Conservation (phyloP, 2,888 invertebrate genomes). For the Autographa gamma region DNA sequence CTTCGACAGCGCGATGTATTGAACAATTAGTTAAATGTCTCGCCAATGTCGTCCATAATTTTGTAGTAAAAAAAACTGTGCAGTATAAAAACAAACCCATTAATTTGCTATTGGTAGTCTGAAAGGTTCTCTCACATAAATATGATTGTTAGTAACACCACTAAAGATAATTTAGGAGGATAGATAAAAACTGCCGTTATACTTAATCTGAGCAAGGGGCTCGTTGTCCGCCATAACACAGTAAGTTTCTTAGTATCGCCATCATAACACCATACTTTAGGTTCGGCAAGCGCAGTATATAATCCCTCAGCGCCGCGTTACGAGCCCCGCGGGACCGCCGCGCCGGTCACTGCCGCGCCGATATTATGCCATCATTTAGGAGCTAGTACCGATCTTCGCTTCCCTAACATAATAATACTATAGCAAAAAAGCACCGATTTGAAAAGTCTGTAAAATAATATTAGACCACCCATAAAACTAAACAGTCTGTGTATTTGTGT, state of each 20-base stretch:
- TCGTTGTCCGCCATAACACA: constrained; percentile 12
- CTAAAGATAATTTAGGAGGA: background rate
- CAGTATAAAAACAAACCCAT: background rate
- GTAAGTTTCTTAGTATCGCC: constrained; percentile 18
- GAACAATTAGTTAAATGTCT: constrained; percentile 30
- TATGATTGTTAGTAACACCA: background rate
- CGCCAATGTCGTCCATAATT: constrained; percentile 1
- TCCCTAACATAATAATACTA: background rate
- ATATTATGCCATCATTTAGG: constrained; percentile 1
- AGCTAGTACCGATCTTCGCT: background rate
- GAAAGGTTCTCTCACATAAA: background rate
- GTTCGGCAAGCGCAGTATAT: constrained; percentile 22
- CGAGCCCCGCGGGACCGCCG: constrained; percentile 18
- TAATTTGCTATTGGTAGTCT: background rate
- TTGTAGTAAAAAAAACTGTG: background rate
- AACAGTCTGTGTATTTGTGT: background rate
- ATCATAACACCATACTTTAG: constrained; percentile 21
- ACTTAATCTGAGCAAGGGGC: constrained; percentile 9
- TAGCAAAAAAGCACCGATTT: background rate
- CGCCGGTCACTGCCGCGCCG: constrained; percentile 7
- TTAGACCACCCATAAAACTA: background rate
- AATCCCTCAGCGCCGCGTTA: constrained; percentile 12
- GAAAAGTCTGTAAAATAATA: background rate
- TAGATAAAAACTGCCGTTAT: constrained; percentile 6
- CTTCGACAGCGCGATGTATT: constrained; percentile 16